Evolutionary conservation across 2,888 invertebrate species (phyloP).

Genomic region (Brenthis ino): DNA sequence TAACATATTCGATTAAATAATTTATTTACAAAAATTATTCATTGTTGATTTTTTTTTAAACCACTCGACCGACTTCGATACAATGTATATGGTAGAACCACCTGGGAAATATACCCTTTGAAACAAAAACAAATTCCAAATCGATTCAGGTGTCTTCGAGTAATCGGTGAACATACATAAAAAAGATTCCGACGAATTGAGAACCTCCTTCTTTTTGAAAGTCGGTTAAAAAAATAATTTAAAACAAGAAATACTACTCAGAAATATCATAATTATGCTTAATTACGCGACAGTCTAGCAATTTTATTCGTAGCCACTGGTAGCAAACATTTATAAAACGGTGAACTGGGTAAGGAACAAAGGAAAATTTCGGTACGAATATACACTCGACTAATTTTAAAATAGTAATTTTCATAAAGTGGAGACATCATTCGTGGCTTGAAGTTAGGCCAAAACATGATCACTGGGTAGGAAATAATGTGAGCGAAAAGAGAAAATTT

Average conservation of each 20-base stretch:
- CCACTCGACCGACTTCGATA: too few relatives aligned
- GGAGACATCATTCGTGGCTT: conserved; percentile 23
- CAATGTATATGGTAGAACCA: too few relatives aligned
- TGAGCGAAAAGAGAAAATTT: conserved; percentile 56
- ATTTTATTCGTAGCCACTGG: conserved; percentile 3
- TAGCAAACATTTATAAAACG: conserved; percentile 19
- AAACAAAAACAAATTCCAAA: too few relatives aligned
- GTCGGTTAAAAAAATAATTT: not conserved
- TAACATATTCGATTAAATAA: too few relatives aligned
- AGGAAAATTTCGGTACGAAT: conserved; percentile 20
- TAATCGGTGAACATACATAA: too few relatives aligned
- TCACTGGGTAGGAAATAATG: conserved; percentile 62
- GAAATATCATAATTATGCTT: conserved; percentile 1
- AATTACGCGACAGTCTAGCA: conserved; percentile 9
- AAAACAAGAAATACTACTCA: not conserved
- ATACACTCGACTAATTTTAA: conserved; percentile 29
- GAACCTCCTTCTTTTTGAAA: too few relatives aligned
- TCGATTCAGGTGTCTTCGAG: too few relatives aligned
- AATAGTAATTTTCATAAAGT: conserved; percentile 31
- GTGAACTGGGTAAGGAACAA: conserved; percentile 16
- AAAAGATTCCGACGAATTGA: too few relatives aligned
- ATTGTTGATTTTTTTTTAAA: too few relatives aligned
- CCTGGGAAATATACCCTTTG: too few relatives aligned
- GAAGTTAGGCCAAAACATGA: conserved; percentile 48
- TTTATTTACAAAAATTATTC: too few relatives aligned